Conservation (phyloP, 2,797 vertebrate species). For the Cryptoprocta ferox region DNA sequence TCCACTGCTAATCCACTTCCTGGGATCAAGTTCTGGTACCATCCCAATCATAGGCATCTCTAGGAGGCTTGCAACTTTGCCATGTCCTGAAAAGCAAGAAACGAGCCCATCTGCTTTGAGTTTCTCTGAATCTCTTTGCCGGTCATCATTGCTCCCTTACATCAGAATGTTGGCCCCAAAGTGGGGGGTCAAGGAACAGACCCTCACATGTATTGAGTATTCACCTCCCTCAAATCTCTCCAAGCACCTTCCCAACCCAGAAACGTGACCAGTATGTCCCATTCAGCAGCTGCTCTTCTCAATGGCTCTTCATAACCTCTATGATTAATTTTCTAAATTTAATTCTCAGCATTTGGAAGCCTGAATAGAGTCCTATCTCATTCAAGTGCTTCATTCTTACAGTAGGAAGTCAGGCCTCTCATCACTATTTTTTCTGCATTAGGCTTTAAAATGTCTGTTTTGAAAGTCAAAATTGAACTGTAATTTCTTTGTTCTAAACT, state of each 20-base stretch:
- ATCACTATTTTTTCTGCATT: not conserved
- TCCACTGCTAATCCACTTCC: not conserved
- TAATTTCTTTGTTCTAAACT: not conserved
- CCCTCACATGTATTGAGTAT: not conserved
- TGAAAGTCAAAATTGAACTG: not conserved
- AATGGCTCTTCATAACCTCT: not conserved
- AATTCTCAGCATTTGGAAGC: not conserved
- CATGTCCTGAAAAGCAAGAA: not conserved
- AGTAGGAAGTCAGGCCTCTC: not conserved
- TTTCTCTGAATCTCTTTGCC: not conserved
- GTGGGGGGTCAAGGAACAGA: not conserved
- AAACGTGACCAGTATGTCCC: not conserved
- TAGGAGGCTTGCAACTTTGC: not conserved
- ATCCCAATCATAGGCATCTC: not conserved
- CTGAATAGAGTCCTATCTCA: not conserved
- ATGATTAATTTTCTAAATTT: not conserved
- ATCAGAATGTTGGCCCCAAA: not conserved
- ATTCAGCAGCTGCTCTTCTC: not conserved
- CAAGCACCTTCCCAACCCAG: not conserved
- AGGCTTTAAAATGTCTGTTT: not conserved
- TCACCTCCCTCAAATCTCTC: not conserved
- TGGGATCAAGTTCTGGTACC: not conserved
- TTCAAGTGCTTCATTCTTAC: not conserved
- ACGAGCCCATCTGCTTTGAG: not conserved
- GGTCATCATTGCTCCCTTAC: not conserved